These are phyloP conservation scores for Bryconaethiops microstoma DNA, from an alignment of 2,797 vertebrate genomes.

Conservation along the genomic window DNA sequence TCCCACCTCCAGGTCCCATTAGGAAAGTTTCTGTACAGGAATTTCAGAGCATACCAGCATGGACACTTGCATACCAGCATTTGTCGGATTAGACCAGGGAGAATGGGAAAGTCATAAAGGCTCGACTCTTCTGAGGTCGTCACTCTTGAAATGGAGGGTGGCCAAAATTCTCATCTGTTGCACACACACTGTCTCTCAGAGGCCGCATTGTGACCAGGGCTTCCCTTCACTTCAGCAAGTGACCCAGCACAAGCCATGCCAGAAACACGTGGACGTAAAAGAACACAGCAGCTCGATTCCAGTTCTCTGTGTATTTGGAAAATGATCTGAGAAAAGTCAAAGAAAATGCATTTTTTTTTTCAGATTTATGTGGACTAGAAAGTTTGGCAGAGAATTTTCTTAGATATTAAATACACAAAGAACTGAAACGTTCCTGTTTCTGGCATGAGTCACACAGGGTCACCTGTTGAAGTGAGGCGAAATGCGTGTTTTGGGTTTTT, in stretches of 20 bases:
- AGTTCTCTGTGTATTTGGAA: not conserved
- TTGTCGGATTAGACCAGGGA: not conserved
- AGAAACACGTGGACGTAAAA: constrained; percentile 12
- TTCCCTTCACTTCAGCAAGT: constrained; percentile 47
- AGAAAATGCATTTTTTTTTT: not conserved
- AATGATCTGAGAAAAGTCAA: not conserved
- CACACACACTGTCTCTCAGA: constrained; percentile 54
- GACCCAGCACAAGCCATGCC: constrained; percentile 23
- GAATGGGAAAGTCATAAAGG: constrained; percentile 20
- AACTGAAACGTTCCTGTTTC: too few relatives aligned
- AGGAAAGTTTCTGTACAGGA: too few relatives aligned
- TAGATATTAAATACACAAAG: too few relatives aligned
- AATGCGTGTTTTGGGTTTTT: too few relatives aligned
- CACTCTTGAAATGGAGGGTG: constrained; percentile 57
- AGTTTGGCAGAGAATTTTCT: not conserved
- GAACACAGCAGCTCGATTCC: constrained; percentile 35
- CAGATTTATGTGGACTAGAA: not conserved
- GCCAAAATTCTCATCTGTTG: constrained; percentile 67
- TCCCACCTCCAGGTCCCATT: too few relatives aligned
- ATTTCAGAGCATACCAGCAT: too few relatives aligned
- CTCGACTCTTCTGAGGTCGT: constrained; percentile 20
- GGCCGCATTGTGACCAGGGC: constrained; percentile 55
- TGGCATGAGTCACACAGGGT: too few relatives aligned
- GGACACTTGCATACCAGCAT: not conserved
- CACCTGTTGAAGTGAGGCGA: too few relatives aligned